phyloP scores from a whole-genome alignment of 1,140 invertebrate species.

The Lepidurus couesii region DNA sequence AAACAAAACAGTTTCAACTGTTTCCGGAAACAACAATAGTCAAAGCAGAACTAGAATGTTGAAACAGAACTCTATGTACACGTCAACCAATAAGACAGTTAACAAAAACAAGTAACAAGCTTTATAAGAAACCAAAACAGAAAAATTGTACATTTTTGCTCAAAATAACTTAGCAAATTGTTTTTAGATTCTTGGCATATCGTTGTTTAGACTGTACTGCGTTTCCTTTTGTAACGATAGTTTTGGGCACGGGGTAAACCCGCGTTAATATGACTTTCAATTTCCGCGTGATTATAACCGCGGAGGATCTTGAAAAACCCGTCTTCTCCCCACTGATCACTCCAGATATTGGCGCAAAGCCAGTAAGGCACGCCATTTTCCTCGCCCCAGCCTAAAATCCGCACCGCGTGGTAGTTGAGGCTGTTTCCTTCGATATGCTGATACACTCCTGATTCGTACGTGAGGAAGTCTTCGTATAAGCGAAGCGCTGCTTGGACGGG shows the following conservation, averaged over 20 bases:
- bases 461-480: conserved; percentile 55
- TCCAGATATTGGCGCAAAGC: conserved; percentile 57
- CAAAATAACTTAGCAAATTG: not conserved
- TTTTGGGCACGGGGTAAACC: conserved; percentile 46
- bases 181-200: not conserved
- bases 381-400: conserved; percentile 54
- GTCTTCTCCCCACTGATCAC: conserved; percentile 51
- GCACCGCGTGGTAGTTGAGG: conserved; percentile 56
- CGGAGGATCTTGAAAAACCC: conserved; percentile 55
- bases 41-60: not conserved
- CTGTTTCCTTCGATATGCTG: conserved; percentile 47
- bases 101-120: not conserved
- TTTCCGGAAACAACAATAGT: not conserved
- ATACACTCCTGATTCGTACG: conserved; percentile 55
- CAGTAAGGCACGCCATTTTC: conserved; percentile 53
- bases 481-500: conserved; percentile 55
- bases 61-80: too few species aligned
- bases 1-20: not conserved
- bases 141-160: not conserved
- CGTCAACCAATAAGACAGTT: too few species aligned
- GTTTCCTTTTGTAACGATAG: conserved; percentile 15
- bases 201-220: not conserved
- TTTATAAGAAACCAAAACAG: not conserved
- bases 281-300: conserved; percentile 55
- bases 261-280: conserved; percentile 50